Base-by-base conservation (phyloP, 2,888 invertebrate genomes). In the Microdon myrmicae region DNA sequence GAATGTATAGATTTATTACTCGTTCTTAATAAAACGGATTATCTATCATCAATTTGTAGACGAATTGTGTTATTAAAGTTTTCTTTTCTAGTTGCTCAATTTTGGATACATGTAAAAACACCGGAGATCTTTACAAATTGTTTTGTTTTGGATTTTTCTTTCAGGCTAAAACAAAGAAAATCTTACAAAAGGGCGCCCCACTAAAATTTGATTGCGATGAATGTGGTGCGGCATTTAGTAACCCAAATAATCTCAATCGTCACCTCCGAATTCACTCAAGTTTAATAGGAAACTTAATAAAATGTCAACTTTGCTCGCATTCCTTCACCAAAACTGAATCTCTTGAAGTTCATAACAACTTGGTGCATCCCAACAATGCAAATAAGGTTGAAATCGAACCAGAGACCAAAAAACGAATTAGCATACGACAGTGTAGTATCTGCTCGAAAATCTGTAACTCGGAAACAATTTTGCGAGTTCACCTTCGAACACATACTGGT, bases 301-400 rank as follows among this genome's bases (percentile, higher is more conserved):
- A 12, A 3, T 64, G 61, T 5, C 14, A n/a, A 0, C 12, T 8
- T 10, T 64, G 61, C 8, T 7, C n/a, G 6, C 51, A 64, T 16
- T 14, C 56, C 2, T 64, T 56, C 10, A 45, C 51, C 1, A 56
- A 68, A 43, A 47, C 31, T 26, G 0, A 82, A 81, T 67, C 81
- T 79, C 1, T 73, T 81, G 1, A 82, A 80, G 19, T 81, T 80
- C 53, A 82, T 81, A 0, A 10, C 22, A 5, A n/a, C 20, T 25
- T 7, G n/a, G 16, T 8, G n/a, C 39, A 31, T 7, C 17, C 19
- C 25, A 19, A 29, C 5, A 8, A n/a, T 9, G 6, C 20, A 31
- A 2, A 9, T 5, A 25, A 10, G 25, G 4, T 12, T 10, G 29
- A 29, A 4, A 16, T 3, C 14, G 5, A 2, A 2, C 19, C 29